A percentile compares a stretch with the other conserved stretches of the same genome.
Evolutionary conservation across 2,113 vertebrate genomes (phyloP).

Genomic region (Hyaena hyaena): DNA sequence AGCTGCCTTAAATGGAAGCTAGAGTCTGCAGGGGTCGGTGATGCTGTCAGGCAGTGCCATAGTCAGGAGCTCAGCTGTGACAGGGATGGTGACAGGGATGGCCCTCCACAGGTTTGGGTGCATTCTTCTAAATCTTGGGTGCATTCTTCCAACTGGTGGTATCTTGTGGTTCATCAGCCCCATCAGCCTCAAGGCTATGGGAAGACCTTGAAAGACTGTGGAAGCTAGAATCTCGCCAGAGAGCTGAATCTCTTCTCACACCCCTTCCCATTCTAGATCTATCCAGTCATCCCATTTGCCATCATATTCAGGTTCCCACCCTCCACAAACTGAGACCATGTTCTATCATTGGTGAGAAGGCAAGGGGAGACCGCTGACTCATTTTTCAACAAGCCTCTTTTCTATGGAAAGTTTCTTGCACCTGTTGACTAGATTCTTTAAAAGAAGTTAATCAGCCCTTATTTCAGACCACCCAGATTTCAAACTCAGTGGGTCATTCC

Average conservation of each 20-base stretch:
- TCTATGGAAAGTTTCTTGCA: background rate
- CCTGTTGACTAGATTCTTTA: background rate
- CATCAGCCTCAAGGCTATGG: background rate
- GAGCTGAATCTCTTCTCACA: background rate
- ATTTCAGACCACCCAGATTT: background rate
- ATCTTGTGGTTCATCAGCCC: background rate
- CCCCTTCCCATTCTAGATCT: background rate
- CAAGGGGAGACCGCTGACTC: background rate
- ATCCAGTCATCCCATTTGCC: background rate
- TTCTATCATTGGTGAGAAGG: background rate
- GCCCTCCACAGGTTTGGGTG: fast-evolving
- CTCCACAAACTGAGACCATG: background rate
- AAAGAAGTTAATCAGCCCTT: background rate
- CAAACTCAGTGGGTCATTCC: background rate
- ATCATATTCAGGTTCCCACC: background rate
- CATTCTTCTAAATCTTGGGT: too few relatives aligned
- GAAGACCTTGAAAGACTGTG: too few relatives aligned
- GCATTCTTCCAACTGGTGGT: background rate
- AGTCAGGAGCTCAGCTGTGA: background rate
- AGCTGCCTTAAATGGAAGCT: background rate
- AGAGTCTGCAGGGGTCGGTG: fast-evolving
- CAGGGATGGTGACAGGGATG: background rate
- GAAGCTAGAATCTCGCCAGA: too few relatives aligned
- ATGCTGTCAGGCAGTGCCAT: too few relatives aligned
- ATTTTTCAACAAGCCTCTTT: background rate